These are phyloP conservation scores for Brotogeris chrysoptera DNA, from an alignment of 2,797 vertebrate genomes.

Conservation along the genomic window DNA sequence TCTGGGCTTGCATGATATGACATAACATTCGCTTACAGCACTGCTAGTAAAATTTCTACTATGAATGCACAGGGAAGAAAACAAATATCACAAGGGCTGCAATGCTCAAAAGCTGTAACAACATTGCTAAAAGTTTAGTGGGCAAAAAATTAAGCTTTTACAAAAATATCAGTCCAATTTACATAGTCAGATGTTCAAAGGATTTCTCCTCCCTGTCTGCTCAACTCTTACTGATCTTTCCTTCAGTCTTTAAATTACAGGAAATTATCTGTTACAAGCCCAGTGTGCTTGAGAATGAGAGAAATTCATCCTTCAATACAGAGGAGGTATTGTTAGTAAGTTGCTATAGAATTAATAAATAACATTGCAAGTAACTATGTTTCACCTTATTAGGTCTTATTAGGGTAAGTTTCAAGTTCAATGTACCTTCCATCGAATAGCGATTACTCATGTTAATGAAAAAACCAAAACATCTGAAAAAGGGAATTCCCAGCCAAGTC, in stretches of 20 bases:
- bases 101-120: neutral
- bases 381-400: neutral
- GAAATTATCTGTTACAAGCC: neutral
- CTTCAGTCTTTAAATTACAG: neutral
- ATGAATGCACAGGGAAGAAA: neutral
- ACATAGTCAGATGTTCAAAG: neutral
- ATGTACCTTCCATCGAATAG: neutral
- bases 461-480: neutral
- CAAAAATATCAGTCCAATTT: neutral
- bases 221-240: neutral
- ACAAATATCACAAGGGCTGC: neutral
- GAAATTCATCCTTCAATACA: neutral
- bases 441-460: neutral
- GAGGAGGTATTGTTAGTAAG: neutral
- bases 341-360: neutral
- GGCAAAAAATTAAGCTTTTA: neutral
- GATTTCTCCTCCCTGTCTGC: neutral
- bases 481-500: neutral
- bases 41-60: neutral
- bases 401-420: neutral
- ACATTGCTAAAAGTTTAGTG: neutral
- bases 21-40: neutral
- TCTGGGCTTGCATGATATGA: neutral
- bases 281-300: neutral
- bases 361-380: neutral